phyloP scores from a whole-genome alignment of 2,113 vertebrate species.

The Lucifuga dentata region DNA sequence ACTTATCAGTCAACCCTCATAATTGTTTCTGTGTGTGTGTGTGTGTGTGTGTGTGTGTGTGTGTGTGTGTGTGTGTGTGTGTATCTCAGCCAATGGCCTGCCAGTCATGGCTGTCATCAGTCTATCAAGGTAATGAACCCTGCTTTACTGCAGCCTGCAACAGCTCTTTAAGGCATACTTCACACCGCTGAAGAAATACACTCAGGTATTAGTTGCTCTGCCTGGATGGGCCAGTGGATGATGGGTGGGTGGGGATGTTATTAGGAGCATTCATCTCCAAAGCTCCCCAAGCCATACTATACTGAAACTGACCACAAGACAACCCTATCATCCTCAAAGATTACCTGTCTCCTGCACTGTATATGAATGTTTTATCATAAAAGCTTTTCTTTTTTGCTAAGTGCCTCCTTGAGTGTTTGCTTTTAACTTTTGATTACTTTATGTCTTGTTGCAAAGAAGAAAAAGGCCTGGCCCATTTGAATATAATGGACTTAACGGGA shows the following conservation, averaged over 20 bases:
- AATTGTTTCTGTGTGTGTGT: too few relatives aligned
- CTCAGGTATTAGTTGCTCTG: conserved; percentile 73
- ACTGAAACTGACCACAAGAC: conserved; percentile 81
- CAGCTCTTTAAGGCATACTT: conserved; percentile 74
- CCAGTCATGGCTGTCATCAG: conserved; percentile 52
- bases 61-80: background rate
- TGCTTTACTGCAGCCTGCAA: conserved; percentile 70
- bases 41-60: too few relatives aligned
- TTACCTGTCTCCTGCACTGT: conserved; percentile 80
- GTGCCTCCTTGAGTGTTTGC: conserved; percentile 84
- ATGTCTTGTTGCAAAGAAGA: conserved; percentile 74
- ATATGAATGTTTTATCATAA: conserved; percentile 88
- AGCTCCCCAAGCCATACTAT: conserved; percentile 70
- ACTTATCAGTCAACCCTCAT: too few relatives aligned
- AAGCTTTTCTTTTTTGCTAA: conserved; percentile 86
- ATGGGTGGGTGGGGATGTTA: conserved; percentile 72
- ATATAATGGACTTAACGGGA: conserved; percentile 81
- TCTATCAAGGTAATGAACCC: conserved; percentile 73
- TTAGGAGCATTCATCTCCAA: conserved; percentile 74
- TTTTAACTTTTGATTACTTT: conserved; percentile 87
- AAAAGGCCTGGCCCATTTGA: conserved; percentile 63
- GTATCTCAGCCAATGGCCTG: conserved; percentile 28
- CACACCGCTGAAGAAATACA: conserved; percentile 70
- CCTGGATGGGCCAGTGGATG: conserved; percentile 59
- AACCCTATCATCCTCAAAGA: conserved; percentile 78